A percentile compares a stretch with the other conserved stretches of the same genome.
Evolutionary conservation across 2,888 invertebrate species (phyloP).

Genomic region (Anthrax anthrax): DNA sequence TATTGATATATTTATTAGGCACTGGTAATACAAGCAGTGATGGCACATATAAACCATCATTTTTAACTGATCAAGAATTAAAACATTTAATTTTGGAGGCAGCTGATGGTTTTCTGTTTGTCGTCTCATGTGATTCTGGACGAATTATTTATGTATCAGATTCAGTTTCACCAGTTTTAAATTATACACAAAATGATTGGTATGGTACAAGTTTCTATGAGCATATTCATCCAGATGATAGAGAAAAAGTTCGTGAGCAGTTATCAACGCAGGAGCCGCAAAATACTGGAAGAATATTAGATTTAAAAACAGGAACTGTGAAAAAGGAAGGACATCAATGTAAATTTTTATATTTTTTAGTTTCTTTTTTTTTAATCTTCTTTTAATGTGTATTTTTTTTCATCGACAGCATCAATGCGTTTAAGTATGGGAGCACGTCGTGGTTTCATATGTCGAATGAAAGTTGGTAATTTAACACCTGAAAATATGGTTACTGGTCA

Average conservation of each 20-base stretch:
- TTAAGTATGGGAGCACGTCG: conserved; percentile 97
- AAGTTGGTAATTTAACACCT: conserved; percentile 69
- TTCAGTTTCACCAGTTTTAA: conserved; percentile 93
- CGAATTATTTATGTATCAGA: conserved; percentile 97
- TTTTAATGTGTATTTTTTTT: not conserved
- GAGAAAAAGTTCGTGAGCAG: conserved; percentile 93
- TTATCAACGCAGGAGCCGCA: conserved; percentile 93
- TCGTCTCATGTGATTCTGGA: conserved; percentile 83
- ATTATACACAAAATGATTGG: conserved; percentile 97
- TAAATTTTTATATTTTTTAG: conserved; percentile 37
- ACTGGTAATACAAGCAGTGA: conserved; percentile 94
- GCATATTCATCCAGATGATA: conserved; percentile 94
- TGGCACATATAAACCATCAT: conserved; percentile 96
- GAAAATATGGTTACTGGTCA: conserved; percentile 69
- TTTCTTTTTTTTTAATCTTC: no score
- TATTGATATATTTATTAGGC: conserved; percentile 44
- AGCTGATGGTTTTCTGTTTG: conserved; percentile 89
- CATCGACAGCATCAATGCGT: conserved; percentile 70
- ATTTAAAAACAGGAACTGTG: conserved; percentile 96
- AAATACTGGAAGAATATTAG: conserved; percentile 87
- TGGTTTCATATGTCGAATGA: conserved; percentile 98
- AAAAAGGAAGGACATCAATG: conserved; percentile 98
- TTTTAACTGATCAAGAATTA: conserved; percentile 95
- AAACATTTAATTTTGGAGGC: conserved; percentile 98
- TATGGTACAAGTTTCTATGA: conserved; percentile 92